phyloP scores from a whole-genome alignment of 1,140 invertebrate genomes.

The Galendromus occidentalis region DNA sequence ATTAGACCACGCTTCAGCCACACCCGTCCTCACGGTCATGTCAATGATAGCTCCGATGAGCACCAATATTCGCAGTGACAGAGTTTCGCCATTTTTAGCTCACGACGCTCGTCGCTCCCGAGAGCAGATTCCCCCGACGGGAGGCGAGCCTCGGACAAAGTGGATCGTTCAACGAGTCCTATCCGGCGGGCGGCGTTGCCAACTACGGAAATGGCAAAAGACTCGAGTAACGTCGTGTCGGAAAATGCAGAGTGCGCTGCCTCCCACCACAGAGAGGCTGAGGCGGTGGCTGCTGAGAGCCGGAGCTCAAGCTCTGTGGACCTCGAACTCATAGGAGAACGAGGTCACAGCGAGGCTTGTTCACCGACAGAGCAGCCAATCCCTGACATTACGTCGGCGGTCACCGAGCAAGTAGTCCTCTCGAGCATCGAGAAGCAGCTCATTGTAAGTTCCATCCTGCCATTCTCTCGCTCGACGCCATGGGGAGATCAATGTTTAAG shows the following conservation, averaged over 20 bases:
- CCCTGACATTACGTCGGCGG: not conserved
- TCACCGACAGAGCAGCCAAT: not conserved
- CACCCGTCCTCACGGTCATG: too few relatives aligned
- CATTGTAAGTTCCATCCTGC: not conserved
- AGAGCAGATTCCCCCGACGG: not conserved
- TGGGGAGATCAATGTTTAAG: too few relatives aligned
- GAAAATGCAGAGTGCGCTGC: too few relatives aligned
- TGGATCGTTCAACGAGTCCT: not conserved
- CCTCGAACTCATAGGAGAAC: not conserved
- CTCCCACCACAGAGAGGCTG: not conserved
- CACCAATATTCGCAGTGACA: too few relatives aligned
- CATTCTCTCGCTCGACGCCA: too few relatives aligned
- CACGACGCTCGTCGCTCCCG: not conserved
- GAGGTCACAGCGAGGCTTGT: not conserved
- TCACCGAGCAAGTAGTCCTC: not conserved
- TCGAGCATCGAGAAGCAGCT: constrained; percentile 5
- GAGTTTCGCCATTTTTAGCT: too few relatives aligned
- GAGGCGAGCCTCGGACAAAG: not conserved
- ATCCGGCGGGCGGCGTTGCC: not conserved
- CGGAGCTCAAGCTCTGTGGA: not conserved
- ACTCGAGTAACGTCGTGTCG: too few relatives aligned
- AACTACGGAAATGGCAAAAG: not conserved
- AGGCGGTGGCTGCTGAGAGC: not conserved
- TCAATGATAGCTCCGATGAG: too few relatives aligned
- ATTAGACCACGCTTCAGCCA: too few relatives aligned